phyloP scores from a whole-genome alignment of 2,797 vertebrate species.

The Sebastes steindachneri region DNA sequence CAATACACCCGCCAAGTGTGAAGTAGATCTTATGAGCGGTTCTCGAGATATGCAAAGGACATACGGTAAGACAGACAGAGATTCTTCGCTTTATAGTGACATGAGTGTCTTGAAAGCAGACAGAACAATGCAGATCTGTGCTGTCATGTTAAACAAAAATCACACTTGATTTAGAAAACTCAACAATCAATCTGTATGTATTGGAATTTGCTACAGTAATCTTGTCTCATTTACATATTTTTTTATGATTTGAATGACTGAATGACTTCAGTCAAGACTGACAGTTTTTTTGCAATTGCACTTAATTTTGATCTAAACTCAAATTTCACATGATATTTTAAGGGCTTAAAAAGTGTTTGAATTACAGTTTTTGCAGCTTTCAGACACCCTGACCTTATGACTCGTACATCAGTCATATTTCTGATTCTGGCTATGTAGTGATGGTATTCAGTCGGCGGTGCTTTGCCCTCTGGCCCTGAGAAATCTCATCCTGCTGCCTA shows the following conservation, averaged over 20 bases:
- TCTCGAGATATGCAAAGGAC: no score
- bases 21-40: no score
- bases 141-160: background rate
- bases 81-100: no score
- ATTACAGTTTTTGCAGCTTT: background rate
- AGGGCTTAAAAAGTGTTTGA: background rate
- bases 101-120: background rate
- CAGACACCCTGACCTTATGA: background rate
- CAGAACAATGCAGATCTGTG: background rate
- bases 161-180: background rate
- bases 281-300: background rate
- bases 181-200: background rate
- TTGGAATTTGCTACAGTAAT: background rate
- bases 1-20: no score
- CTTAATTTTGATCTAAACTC: background rate
- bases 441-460: background rate
- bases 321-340: background rate
- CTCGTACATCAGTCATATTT: background rate
- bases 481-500: constrained; percentile 4
- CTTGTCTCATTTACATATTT: background rate
- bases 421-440: background rate
- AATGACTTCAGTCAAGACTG: background rate
- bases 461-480: constrained; percentile 18
- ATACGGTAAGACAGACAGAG: no score
- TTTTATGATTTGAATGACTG: background rate